These are phyloP conservation scores for Drosophila subobscura DNA, from an alignment of 1,140 invertebrate genomes.

Conservation along the genomic window DNA sequence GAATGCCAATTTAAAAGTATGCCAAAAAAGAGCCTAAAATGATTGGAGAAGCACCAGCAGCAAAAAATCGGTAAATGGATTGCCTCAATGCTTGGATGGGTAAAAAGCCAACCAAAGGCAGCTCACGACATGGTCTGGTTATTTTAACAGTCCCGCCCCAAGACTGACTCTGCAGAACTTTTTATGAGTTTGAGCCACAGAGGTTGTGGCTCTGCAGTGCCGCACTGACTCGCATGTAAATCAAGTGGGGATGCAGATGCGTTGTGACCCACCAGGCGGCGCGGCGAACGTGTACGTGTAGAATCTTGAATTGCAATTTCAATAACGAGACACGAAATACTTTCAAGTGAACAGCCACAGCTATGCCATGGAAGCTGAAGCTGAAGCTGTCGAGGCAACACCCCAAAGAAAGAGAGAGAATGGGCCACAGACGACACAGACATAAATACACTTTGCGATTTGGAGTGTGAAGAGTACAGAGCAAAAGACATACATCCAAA, in stretches of 20 bases:
- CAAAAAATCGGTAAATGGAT: background rate
- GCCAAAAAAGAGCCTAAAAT: constrained; percentile 10
- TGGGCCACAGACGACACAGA: constrained; percentile 5
- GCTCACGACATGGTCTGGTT: constrained; percentile 72
- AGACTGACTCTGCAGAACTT: constrained; percentile 22
- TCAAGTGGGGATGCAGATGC: constrained; percentile 55
- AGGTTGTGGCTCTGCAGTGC: background rate
- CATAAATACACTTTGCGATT: constrained; percentile 9
- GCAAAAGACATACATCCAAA: background rate
- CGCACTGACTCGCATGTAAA: constrained; percentile 58
- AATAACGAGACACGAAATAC: constrained; percentile 78
- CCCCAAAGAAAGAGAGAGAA: constrained; percentile 28
- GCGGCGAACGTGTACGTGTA: constrained; percentile 63
- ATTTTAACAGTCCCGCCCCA: constrained; percentile 60
- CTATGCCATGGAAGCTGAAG: constrained; percentile 36
- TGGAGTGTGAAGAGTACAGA: background rate
- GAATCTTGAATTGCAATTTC: constrained; percentile 81
- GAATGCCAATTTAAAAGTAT: background rate
- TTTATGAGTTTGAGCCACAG: constrained; percentile 64
- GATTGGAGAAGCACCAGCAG: background rate
- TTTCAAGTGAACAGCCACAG: constrained; percentile 54
- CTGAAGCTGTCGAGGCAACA: constrained; percentile 39
- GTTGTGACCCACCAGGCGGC: constrained; percentile 7
- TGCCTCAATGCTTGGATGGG: background rate
- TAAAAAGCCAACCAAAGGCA: constrained; percentile 18